Evolutionary conservation across 2,888 invertebrate genomes (phyloP), one percentile per base, ranked within the genome.

Genomic region (Pandemis corylana): DNA sequence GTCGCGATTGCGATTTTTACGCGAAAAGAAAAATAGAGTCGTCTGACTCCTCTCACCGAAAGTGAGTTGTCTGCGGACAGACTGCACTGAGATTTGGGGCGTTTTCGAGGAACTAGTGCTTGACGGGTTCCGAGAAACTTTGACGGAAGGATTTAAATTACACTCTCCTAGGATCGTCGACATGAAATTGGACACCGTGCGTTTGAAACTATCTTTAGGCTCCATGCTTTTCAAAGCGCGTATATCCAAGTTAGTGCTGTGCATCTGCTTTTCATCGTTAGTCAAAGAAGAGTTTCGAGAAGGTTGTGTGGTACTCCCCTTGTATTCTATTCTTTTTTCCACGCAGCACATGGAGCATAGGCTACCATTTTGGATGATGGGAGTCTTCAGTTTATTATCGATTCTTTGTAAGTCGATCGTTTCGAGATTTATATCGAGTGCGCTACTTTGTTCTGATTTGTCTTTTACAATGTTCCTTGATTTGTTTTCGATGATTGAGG

Each of bases 271-370:
- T 72, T 92, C 91, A 13, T 79, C 80, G 10, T 59, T 59, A 6
- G 28, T 85, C 83, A 41, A 83, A 83, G 36, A 82, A 83, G 7
- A 79, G 79, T 41, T 79, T 63, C 13, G 83, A 83, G 2, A 80
- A 65, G 10, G 79, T 72, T 7, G 81, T 78, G 7, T 82, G 84
- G 64, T 82, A 81, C 78, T 78, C 0, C 73, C 76, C 63, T 80
- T 78, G 12, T 81, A 66, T 4, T 77, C 70, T 13, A 59, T 70
- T 15, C 68, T 80, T 28, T 79, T 81, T 6, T 81, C 80, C 0
- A 86, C 75, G 76, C 87, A 90, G 64, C 87, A 82, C 85, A 89
- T 86, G 5, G 89, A 89, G 72, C 87, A 89, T 3, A 89, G 46
- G 74, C 89, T 89, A 41, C 76, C 80, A 46, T 81, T 77, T 10